A percentile compares a stretch with the other conserved stretches of the same genome.
Evolutionary conservation across 2,113 vertebrate genomes (phyloP).

Genomic region (Mohoua ochrocephala): DNA sequence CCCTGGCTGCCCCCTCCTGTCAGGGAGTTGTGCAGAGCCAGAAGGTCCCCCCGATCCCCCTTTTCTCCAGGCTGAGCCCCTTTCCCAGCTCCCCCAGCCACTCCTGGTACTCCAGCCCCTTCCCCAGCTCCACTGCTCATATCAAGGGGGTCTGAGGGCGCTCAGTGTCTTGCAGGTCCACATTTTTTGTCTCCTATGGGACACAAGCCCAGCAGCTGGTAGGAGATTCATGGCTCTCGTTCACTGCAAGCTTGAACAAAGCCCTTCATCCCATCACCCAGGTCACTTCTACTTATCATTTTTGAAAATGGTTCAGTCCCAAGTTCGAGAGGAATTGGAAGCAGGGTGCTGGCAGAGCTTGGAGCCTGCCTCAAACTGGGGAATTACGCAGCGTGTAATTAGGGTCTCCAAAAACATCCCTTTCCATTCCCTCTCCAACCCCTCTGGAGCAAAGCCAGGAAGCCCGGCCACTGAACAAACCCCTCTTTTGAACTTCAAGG

Average conservation of each 20-base stretch:
- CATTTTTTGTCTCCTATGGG: neutral
- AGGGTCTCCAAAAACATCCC: neutral
- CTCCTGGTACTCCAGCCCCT: neutral
- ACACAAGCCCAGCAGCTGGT: neutral
- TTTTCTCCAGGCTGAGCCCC: neutral
- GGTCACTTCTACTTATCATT: neutral
- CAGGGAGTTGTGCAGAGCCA: neutral
- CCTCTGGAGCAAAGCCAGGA: neutral
- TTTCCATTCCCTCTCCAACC: neutral
- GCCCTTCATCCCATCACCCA: neutral
- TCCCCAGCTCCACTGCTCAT: neutral
- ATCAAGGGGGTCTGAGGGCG: fast-evolving
- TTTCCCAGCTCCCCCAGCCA: neutral
- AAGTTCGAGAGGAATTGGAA: neutral
- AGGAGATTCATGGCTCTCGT: neutral
- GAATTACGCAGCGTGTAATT: neutral
- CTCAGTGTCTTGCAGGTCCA: neutral
- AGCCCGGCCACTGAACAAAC: neutral
- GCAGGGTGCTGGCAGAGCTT: neutral
- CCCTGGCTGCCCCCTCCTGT: neutral
- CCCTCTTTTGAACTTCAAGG: neutral
- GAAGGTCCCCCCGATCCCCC: neutral
- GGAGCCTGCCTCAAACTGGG: neutral
- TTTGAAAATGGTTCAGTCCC: neutral
- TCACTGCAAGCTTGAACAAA: neutral